phyloP scores from a whole-genome alignment of 2,888 invertebrate species.

The Ditylenchus weischeri region DNA sequence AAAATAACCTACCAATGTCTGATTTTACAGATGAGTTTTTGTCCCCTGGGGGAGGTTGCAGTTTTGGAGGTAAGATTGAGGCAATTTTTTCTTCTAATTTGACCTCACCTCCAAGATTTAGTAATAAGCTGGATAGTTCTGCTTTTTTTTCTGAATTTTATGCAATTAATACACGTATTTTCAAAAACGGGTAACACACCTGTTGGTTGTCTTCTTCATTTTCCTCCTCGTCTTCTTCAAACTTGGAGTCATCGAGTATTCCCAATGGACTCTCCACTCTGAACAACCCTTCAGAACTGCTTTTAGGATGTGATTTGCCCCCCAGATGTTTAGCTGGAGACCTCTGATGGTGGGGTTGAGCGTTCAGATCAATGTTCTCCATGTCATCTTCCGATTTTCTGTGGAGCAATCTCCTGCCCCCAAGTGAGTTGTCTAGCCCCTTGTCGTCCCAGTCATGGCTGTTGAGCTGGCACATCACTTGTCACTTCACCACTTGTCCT shows the following conservation, averaged over 20 bases:
- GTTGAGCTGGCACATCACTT: conserved; percentile 14
- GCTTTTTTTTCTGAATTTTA: no score
- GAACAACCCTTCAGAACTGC: conserved; percentile 7
- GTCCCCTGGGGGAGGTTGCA: no score
- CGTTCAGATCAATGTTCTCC: neutral
- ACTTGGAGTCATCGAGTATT: conserved; percentile 7
- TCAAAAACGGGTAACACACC: neutral
- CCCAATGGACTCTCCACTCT: conserved; percentile 16
- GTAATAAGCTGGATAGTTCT: no score
- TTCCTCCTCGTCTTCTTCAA: neutral
- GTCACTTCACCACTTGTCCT: conserved; percentile 20
- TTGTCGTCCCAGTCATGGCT: conserved; percentile 9
- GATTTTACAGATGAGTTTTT: no score
- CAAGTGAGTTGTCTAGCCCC: neutral
- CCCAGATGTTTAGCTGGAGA: neutral
- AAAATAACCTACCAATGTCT: no score
- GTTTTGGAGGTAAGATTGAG: no score
- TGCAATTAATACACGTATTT: no score
- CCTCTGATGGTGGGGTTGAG: neutral
- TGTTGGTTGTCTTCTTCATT: no score
- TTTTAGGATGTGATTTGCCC: conserved; percentile 4
- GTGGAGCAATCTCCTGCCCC: neutral
- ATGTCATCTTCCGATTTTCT: neutral
- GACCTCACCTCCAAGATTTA: no score
- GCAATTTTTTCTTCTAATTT: no score